Base-by-base conservation (phyloP, 2,113 vertebrate species). In the Motacilla tschutschensis region DNA sequence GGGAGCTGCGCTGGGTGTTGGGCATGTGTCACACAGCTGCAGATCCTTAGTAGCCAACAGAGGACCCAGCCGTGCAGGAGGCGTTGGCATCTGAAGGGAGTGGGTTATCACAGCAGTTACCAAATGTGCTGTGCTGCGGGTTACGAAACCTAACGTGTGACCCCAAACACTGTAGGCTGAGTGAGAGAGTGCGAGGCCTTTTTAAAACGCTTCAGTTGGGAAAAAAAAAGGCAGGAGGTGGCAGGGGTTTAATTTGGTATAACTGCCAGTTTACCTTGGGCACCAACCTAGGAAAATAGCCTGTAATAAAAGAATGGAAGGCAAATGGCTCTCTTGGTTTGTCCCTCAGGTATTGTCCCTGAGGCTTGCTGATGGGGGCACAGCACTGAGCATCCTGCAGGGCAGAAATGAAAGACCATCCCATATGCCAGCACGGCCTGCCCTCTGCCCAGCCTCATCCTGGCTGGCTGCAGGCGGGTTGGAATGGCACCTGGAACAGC, bases 381-480 rank as follows among this genome's bases (percentile, higher is more conserved):
- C 70, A 26, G 53, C 87, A 63, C 84, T 47, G 85, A 93, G 73
- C 72, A 73, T 93, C 85, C 89, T 97, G 85, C 22, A 28, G 76
- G 67, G 79, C 50, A 85, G 83, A 92, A 95, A 95, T 26, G 43
- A 89, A 92, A 94, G 84, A 60, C 31, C n/a, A 63, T 71, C 73
- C 86, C 87, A 40, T 81, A 44, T 94, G 89, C 62, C 92, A 91
- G 85, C 80, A 64, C 19, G 46, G 94, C 94, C 94, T 86, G 57
- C 62, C 55, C 46, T 54, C 0, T 4, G 82, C 92, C 92, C 75
- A 66, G 70, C 46, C 51, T 74, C 69, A 41, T 33, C 47, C 35
- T 55, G 3, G 8, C 29, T 69, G 59, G 38, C 87, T 24, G 14
- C 53, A 15, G 46, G 9, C 31, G 71, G 88, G 74, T 91, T 17